Evolutionary conservation across 2,888 invertebrate species (phyloP).

Genomic region (Liodrosophila aerea): DNA sequence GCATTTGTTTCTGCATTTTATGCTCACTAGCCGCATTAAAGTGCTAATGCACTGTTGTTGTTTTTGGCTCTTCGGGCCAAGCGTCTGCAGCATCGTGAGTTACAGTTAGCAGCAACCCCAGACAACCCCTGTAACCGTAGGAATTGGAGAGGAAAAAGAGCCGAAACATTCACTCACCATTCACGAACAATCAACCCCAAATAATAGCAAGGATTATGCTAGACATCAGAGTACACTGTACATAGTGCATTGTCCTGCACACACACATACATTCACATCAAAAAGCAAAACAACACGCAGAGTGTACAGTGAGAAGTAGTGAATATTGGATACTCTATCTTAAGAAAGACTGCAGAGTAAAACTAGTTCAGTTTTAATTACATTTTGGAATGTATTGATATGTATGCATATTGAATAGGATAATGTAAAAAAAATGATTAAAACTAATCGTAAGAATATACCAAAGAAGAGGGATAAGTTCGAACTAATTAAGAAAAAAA

Average conservation of each 20-base stretch:
- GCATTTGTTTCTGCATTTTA: slow-evolving; percentile 73
- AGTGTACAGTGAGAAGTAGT: background rate
- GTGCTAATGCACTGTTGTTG: slow-evolving; percentile 80
- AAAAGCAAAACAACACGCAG: background rate
- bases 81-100: background rate
- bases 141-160: slow-evolving; percentile 16
- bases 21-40: slow-evolving; percentile 76
- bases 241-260: slow-evolving; percentile 70
- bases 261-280: slow-evolving; percentile 18
- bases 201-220: slow-evolving; percentile 69
- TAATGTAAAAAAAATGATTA: too few species aligned
- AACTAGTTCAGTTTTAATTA: too few species aligned
- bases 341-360: too few species aligned
- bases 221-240: slow-evolving; percentile 25
- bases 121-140: slow-evolving; percentile 56
- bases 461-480: too few species aligned
- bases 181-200: slow-evolving; percentile 74
- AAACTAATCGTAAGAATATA: too few species aligned
- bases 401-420: too few species aligned
- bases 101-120: slow-evolving; percentile 22
- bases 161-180: slow-evolving; percentile 39
- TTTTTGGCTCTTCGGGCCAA: slow-evolving; percentile 58
- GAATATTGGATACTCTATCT: slow-evolving; percentile 23
- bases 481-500: too few species aligned
- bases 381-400: too few species aligned